Percentiles rank a stretch among this genome's conserved stretches.
Evolutionary conservation across 2,113 vertebrate species (phyloP).

Genomic region (Thermophis baileyi): DNA sequence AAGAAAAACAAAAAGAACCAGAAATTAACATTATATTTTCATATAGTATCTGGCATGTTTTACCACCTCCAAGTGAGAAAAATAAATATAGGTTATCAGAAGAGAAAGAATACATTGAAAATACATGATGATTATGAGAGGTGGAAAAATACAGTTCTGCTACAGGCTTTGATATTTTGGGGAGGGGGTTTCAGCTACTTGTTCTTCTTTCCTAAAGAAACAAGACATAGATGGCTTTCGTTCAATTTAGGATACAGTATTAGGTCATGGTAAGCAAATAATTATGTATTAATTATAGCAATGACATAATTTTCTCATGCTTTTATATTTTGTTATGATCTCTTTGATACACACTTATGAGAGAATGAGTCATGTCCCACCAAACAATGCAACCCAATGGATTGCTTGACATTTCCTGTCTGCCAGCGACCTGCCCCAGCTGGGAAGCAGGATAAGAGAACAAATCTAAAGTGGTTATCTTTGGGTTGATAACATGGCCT

Average conservation of each 20-base stretch:
- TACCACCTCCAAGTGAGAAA: neutral
- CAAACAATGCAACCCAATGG: neutral
- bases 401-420: neutral
- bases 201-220: neutral
- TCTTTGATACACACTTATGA: neutral
- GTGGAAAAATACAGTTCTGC: accelerated
- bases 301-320: neutral
- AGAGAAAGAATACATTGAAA: neutral
- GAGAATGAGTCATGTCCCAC: neutral
- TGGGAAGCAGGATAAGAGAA: neutral
- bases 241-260: neutral
- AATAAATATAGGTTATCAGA: accelerated
- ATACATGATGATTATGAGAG: neutral
- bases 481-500: neutral
- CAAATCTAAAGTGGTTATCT: neutral
- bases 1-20: neutral
- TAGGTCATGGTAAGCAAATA: neutral
- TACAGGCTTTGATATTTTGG: neutral
- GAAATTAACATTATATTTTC: conserved; percentile 1
- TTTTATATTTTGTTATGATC: neutral
- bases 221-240: neutral
- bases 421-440: no score
- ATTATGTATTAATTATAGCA: neutral
- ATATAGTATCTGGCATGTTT: conserved; percentile 10
- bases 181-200: neutral